Evolutionary conservation across 2,113 vertebrate species (phyloP).

Genomic region (Stigmatopora nigra): DNA sequence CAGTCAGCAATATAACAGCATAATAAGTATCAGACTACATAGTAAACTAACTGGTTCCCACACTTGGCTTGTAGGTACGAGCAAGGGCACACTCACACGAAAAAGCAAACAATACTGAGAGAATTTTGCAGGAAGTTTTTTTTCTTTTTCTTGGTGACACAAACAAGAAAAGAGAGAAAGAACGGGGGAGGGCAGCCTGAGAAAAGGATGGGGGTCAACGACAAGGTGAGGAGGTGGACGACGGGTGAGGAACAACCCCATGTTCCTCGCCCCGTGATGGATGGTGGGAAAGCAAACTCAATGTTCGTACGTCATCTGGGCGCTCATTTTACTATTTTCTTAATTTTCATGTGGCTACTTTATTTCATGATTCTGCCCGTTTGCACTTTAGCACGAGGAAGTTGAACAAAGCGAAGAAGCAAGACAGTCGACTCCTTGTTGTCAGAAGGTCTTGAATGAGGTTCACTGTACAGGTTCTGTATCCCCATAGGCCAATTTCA

Average conservation of each 20-base stretch:
- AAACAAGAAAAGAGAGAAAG: slow-evolving; percentile 44
- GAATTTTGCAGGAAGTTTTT: slow-evolving; percentile 56
- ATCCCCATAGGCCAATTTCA: neutral
- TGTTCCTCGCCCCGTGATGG: slow-evolving; percentile 14
- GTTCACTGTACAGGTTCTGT: slow-evolving; percentile 13
- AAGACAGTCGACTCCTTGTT: slow-evolving; percentile 36
- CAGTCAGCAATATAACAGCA: slow-evolving; percentile 23
- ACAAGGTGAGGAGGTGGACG: slow-evolving; percentile 7
- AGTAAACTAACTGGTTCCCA: slow-evolving; percentile 44
- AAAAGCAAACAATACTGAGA: slow-evolving; percentile 61
- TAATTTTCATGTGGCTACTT: neutral
- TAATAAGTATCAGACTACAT: slow-evolving; percentile 25
- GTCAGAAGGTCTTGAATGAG: slow-evolving; percentile 18
- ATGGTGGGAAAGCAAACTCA: slow-evolving; percentile 46
- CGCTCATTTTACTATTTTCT: slow-evolving; percentile 19
- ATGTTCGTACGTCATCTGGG: slow-evolving; percentile 37
- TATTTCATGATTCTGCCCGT: neutral
- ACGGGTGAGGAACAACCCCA: slow-evolving; percentile 18
- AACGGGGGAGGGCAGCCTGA: slow-evolving; percentile 43
- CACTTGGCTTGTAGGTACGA: slow-evolving; percentile 37
- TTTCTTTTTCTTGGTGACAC: slow-evolving; percentile 35
- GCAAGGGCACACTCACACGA: slow-evolving; percentile 21
- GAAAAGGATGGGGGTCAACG: slow-evolving; percentile 50
- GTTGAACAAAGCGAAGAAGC: neutral
- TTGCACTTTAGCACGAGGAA: neutral